These are phyloP conservation scores for Temnothorax rugatulus DNA, from an alignment of 2,888 invertebrate genomes.

Conservation along the genomic window DNA sequence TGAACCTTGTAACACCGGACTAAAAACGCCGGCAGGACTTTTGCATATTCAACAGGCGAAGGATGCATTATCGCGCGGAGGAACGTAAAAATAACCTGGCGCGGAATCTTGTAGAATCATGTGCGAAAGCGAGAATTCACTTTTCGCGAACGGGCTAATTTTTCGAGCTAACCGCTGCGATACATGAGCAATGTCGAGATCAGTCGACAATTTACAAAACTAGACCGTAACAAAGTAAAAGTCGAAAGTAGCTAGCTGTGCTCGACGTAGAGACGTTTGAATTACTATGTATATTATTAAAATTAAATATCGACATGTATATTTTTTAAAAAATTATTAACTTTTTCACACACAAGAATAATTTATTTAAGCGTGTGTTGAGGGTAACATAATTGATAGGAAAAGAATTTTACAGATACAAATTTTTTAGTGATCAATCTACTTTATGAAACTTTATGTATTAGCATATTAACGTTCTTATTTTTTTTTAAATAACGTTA, in stretches of 20 bases:
- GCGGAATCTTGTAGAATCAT: too few relatives aligned
- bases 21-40: neutral
- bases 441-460: neutral
- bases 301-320: neutral
- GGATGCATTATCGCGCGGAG: neutral
- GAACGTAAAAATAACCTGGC: neutral
- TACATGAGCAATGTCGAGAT: neutral
- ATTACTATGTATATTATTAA: neutral
- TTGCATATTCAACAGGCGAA: neutral
- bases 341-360: neutral
- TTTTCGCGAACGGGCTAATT: slow-evolving; percentile 1
- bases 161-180: neutral
- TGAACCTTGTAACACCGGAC: slow-evolving; percentile 9
- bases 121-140: neutral
- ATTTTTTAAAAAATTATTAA: neutral
- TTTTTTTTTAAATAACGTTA: neutral
- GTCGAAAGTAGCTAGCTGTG: slow-evolving; percentile 19
- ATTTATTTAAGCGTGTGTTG: neutral
- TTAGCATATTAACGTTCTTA: neutral
- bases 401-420: neutral
- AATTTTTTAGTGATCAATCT: neutral
- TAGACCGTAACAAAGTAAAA: slow-evolving; percentile 49
- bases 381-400: neutral
- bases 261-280: neutral
- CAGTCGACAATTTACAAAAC: slow-evolving; percentile 12